phyloP scores from a whole-genome alignment of 2,888 invertebrate species.

The Volucella inanis region DNA sequence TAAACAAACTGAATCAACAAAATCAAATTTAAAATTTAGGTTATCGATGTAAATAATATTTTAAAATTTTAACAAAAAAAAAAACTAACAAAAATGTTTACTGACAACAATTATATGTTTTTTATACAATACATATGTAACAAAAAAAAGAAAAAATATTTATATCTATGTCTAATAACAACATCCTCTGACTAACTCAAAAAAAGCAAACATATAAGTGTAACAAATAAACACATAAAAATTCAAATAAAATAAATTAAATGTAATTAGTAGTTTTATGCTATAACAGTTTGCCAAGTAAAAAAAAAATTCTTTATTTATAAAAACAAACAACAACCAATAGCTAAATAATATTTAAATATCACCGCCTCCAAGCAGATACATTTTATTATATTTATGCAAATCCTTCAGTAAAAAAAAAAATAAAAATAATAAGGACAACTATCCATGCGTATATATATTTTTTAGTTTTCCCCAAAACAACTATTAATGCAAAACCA shows the following conservation, averaged over 20 bases:
- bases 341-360: slow-evolving; percentile 36
- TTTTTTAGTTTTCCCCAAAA: slow-evolving; percentile 39
- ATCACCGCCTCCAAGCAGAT: background rate
- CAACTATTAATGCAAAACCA: slow-evolving; percentile 38
- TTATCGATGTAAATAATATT: slow-evolving; percentile 67
- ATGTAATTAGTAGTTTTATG: slow-evolving; percentile 61
- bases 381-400: slow-evolving; percentile 46
- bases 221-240: slow-evolving; percentile 43
- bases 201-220: slow-evolving; percentile 35
- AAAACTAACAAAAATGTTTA: slow-evolving; percentile 52
- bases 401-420: slow-evolving; percentile 37
- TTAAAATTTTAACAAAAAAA: slow-evolving; percentile 31
- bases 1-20: slow-evolving; percentile 53
- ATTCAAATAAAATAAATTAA: slow-evolving; percentile 24
- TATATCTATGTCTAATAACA: slow-evolving; percentile 48
- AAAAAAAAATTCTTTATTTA: slow-evolving; percentile 42
- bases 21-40: slow-evolving; percentile 35
- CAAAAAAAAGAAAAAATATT: slow-evolving; percentile 26
- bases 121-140: slow-evolving; percentile 64
- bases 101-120: slow-evolving; percentile 62
- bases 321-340: slow-evolving; percentile 41
- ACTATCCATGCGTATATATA: slow-evolving; percentile 12
- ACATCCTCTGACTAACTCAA: slow-evolving; percentile 22
- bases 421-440: background rate
- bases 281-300: slow-evolving; percentile 63